phyloP scores from a whole-genome alignment of 2,113 vertebrate species.

The Rhipidura dahli region DNA sequence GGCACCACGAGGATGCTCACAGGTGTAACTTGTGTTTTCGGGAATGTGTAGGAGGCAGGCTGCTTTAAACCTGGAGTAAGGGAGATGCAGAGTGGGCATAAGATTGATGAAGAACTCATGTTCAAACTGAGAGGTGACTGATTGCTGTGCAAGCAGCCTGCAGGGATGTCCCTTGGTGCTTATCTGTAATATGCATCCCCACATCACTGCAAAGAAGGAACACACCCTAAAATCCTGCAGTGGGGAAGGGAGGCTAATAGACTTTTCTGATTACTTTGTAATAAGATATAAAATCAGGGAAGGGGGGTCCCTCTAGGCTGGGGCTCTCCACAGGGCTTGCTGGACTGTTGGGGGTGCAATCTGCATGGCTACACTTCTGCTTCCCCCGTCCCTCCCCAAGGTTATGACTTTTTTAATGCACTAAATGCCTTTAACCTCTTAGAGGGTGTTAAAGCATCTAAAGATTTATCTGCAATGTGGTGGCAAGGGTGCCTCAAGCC shows the following conservation, averaged over 20 bases:
- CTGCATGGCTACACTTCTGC: neutral
- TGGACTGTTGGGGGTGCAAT: neutral
- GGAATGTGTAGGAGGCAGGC: neutral
- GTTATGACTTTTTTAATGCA: neutral
- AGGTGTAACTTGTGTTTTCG: neutral
- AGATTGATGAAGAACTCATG: neutral
- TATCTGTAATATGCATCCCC: neutral
- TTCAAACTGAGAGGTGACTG: neutral
- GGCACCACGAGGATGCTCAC: neutral
- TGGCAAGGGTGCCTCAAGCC: neutral
- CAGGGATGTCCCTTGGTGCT: neutral
- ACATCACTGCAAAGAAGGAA: neutral
- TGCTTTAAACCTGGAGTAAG: neutral
- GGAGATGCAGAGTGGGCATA: neutral
- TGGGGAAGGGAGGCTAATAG: neutral
- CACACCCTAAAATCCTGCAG: neutral
- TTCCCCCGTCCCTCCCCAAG: rapidly evolving
- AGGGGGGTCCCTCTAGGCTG: neutral
- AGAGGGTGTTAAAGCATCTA: neutral
- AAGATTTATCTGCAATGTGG: neutral
- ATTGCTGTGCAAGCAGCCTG: neutral
- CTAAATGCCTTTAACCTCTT: neutral
- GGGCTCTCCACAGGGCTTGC: neutral
- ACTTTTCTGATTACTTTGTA: neutral
- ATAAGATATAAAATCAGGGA: neutral